Evolutionary conservation across 2,113 vertebrate genomes (phyloP).

Genomic region (Phalacrocorax pelagicus): DNA sequence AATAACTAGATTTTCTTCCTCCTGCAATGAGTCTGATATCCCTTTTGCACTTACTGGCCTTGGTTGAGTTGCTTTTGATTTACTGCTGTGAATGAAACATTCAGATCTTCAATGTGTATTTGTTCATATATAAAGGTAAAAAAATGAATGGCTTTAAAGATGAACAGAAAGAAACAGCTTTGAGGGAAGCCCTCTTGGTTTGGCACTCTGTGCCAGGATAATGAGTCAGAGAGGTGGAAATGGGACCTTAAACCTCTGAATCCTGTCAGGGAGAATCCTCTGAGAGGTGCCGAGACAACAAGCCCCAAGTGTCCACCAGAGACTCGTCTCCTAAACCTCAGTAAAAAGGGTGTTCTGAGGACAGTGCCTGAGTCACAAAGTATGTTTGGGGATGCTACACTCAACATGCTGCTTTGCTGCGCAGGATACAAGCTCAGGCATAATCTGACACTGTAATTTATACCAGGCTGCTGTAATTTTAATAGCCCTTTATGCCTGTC

Average conservation of each 20-base stretch:
- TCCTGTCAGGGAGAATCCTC: background rate
- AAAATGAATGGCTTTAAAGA: background rate
- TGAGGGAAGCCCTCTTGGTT: background rate
- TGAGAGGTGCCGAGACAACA: background rate
- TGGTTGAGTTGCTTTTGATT: background rate
- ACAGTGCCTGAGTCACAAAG: accelerated
- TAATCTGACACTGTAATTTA: background rate
- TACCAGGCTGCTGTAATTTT: background rate
- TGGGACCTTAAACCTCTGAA: background rate
- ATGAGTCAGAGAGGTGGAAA: background rate
- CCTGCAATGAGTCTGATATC: background rate
- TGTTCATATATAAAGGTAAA: background rate
- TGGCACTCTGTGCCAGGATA: background rate
- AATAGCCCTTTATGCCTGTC: background rate
- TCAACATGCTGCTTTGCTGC: background rate
- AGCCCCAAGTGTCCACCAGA: background rate
- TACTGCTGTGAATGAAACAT: background rate
- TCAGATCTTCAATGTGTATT: background rate
- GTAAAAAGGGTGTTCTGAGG: background rate
- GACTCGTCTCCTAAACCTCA: background rate
- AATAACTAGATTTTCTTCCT: background rate
- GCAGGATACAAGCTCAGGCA: background rate
- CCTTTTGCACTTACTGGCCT: background rate
- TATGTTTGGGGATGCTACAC: background rate
- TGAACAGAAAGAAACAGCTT: background rate